Conservation (phyloP, 2,797 vertebrate genomes). For the Enteromius afrohamiltoni region DNA sequence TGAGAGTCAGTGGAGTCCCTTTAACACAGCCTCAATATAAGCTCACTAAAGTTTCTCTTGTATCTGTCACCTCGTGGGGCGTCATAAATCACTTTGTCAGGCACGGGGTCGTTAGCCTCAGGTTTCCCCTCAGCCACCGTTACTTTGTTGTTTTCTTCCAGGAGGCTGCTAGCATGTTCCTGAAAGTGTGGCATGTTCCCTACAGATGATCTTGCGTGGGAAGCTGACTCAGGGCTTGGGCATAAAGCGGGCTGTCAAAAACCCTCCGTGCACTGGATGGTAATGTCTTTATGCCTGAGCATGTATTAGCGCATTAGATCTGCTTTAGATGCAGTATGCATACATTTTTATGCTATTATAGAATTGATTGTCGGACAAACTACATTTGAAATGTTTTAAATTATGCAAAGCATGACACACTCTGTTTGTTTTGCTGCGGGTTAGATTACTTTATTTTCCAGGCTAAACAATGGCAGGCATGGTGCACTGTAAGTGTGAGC, state of each 20-base stretch:
- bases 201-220: slow-evolving; percentile 59
- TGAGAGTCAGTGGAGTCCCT: slow-evolving; percentile 75
- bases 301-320: slow-evolving; percentile 24
- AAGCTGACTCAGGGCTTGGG: slow-evolving; percentile 54
- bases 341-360: neutral
- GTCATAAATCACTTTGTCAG: slow-evolving; percentile 81
- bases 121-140: slow-evolving; percentile 69
- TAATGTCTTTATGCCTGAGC: slow-evolving; percentile 18
- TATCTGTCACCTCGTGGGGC: slow-evolving; percentile 72
- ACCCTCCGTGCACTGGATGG: slow-evolving; percentile 6
- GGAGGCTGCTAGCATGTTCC: slow-evolving; percentile 55
- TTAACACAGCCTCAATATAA: slow-evolving; percentile 73
- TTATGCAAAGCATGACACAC: neutral
- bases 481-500: neutral
- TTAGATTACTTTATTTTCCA: slow-evolving; percentile 18
- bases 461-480: neutral
- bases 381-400: slow-evolving; percentile 21
- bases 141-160: slow-evolving; percentile 71
- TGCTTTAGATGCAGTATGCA: slow-evolving; percentile 1
- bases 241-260: slow-evolving; percentile 46
- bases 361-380: neutral
- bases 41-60: slow-evolving; percentile 75
- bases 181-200: slow-evolving; percentile 63
- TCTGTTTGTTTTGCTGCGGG: slow-evolving; percentile 14
- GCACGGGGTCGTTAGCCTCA: slow-evolving; percentile 69